Conservation (phyloP, 1,140 invertebrate genomes). For the Platorchestia sp. region DNA sequence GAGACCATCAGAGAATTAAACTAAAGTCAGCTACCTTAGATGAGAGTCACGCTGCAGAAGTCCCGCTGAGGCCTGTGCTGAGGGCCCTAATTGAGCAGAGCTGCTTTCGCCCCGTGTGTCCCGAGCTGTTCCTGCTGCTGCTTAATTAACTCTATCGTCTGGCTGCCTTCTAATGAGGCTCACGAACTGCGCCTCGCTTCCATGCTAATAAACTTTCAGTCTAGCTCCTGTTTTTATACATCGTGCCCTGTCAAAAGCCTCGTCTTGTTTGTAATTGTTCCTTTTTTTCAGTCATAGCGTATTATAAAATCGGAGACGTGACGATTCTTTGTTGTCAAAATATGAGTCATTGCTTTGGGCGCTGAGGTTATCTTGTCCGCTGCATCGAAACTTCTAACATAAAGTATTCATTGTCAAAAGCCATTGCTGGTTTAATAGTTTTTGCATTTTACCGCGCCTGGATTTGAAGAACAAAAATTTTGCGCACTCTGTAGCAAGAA, state of each 20-base stretch:
- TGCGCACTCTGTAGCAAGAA: not conserved
- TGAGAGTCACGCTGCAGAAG: not conserved
- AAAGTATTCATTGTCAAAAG: not conserved
- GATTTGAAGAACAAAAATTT: not conserved
- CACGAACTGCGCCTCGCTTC: not conserved
- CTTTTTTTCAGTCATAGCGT: not conserved
- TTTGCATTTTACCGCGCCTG: not conserved
- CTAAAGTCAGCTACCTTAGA: not conserved
- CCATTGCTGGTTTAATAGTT: not conserved
- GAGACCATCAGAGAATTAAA: not conserved
- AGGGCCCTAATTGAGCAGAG: not conserved
- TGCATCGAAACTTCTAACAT: not conserved
- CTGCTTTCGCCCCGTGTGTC: not conserved
- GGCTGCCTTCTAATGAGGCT: not conserved
- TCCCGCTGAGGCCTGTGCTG: not conserved
- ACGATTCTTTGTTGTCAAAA: not conserved
- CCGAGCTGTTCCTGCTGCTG: not conserved
- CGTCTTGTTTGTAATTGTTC: not conserved
- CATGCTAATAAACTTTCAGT: not conserved
- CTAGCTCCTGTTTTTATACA: not conserved
- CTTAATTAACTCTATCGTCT: conserved; percentile 9
- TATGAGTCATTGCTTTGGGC: not conserved
- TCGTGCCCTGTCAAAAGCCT: not conserved
- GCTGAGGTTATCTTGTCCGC: not conserved
- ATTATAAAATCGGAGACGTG: not conserved